Percentiles rank a stretch among this genome's conserved stretches.
These are phyloP conservation scores for Drosophila funebris DNA, from an alignment of 1,140 invertebrate genomes.

Conservation along the genomic window DNA sequence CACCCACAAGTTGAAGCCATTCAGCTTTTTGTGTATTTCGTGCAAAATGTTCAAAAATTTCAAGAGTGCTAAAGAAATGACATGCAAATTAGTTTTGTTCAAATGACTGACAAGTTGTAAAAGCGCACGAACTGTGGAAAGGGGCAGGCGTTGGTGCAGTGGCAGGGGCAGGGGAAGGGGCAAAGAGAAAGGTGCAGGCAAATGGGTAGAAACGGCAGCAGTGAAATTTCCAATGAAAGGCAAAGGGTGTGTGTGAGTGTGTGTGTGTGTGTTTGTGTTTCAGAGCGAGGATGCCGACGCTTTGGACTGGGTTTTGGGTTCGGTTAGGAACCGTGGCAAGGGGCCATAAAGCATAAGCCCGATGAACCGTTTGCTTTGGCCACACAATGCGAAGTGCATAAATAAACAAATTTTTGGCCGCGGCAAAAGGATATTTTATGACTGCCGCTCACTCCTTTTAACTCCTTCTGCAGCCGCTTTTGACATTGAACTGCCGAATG, in stretches of 20 bases:
- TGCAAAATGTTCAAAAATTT: slow-evolving; percentile 62
- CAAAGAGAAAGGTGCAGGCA: background rate
- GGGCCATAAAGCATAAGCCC: slow-evolving; percentile 46
- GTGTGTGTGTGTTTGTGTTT: background rate
- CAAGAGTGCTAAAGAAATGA: slow-evolving; percentile 81
- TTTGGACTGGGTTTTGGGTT: background rate
- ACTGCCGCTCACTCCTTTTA: slow-evolving; percentile 58
- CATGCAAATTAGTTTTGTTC: slow-evolving; percentile 83
- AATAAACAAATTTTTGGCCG: slow-evolving; percentile 59
- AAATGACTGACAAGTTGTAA: slow-evolving; percentile 82
- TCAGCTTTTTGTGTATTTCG: slow-evolving; percentile 48
- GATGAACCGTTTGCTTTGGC: slow-evolving; percentile 38
- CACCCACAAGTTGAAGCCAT: slow-evolving; percentile 3
- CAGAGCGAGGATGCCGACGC: slow-evolving; percentile 8
- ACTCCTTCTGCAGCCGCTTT: slow-evolving; percentile 26
- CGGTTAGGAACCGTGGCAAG: background rate
- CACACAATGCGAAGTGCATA: slow-evolving; percentile 74
- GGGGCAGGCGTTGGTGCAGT: slow-evolving; percentile 6
- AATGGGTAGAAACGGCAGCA: slow-evolving; percentile 36
- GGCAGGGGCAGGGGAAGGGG: background rate
- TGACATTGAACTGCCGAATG: slow-evolving; percentile 22
- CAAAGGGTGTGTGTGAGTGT: slow-evolving; percentile 11
- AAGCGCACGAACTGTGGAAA: slow-evolving; percentile 35
- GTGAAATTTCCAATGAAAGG: slow-evolving; percentile 59
- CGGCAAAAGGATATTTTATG: slow-evolving; percentile 49